These are phyloP conservation scores for Melanophora roralis DNA, from an alignment of 2,888 invertebrate genomes.

Conservation along the genomic window DNA sequence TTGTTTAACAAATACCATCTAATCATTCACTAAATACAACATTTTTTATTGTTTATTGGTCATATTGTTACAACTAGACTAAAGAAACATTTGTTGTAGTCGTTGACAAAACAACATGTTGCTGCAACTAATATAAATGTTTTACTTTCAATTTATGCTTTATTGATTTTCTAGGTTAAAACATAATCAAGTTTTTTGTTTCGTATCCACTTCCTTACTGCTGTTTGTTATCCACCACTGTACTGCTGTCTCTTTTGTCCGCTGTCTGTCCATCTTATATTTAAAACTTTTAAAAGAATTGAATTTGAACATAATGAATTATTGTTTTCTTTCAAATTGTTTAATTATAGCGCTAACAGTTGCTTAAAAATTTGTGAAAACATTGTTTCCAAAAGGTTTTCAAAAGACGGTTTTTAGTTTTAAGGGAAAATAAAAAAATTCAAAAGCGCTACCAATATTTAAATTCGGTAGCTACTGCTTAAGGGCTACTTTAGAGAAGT, in stretches of 20 bases:
- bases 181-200: constrained; percentile 16
- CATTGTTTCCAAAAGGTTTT: background rate
- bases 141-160: constrained; percentile 60
- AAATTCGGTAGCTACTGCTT: no score
- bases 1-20: no score
- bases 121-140: constrained; percentile 24
- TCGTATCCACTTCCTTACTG: constrained; percentile 2
- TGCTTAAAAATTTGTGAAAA: background rate
- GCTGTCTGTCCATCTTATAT: no score
- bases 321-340: background rate
- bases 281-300: background rate
- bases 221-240: background rate
- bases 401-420: background rate
- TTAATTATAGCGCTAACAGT: background rate
- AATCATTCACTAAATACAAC: no score
- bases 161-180: constrained; percentile 59
- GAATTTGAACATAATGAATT: background rate
- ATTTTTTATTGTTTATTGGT: constrained; percentile 12
- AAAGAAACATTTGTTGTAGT: background rate
- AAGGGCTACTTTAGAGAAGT: no score
- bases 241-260: background rate
- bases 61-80: background rate
- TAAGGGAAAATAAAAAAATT: background rate
- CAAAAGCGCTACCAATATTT: no score
- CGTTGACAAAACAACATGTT: constrained; percentile 22